phyloP scores from a whole-genome alignment of 2,797 vertebrate genomes.

The Taenioides sp. region DNA sequence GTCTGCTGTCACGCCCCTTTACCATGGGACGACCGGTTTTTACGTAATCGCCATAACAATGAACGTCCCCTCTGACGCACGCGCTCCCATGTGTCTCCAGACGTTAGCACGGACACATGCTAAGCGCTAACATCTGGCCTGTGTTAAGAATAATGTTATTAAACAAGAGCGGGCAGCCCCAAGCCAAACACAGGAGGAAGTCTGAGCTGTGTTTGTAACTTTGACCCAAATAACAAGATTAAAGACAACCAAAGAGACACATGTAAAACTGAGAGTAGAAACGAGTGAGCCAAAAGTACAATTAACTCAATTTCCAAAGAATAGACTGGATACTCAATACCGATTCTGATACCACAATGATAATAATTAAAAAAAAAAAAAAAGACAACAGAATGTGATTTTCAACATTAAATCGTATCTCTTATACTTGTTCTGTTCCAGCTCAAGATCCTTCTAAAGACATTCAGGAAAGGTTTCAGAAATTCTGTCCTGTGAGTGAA shows the following conservation, averaged over 20 bases:
- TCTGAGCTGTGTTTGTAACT: constrained; percentile 1
- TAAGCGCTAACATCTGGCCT: constrained; percentile 32
- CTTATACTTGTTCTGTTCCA: too few relatives aligned
- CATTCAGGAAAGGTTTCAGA: too few relatives aligned
- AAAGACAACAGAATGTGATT: too few relatives aligned
- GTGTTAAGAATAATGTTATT: constrained; percentile 22
- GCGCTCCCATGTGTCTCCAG: constrained; percentile 3
- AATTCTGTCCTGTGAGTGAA: too few relatives aligned
- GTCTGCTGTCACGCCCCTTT: not conserved
- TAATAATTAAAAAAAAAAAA: too few relatives aligned
- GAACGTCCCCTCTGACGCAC: not conserved
- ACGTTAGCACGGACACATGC: constrained; percentile 1
- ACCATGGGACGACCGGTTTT: not conserved
- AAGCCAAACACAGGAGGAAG: constrained; percentile 15
- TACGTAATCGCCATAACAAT: constrained; percentile 1
- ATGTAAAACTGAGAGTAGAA: constrained; percentile 6
- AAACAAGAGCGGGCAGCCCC: constrained; percentile 13
- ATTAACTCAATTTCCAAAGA: not conserved
- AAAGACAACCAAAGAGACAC: not conserved
- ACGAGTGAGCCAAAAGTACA: not conserved
- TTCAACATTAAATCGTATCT: too few relatives aligned
- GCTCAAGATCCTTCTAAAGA: too few relatives aligned
- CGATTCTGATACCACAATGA: too few relatives aligned
- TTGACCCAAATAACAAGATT: constrained; percentile 21
- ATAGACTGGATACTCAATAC: too few relatives aligned